Base-by-base conservation (phyloP, 2,113 vertebrate genomes). In the Calcarius ornatus region DNA sequence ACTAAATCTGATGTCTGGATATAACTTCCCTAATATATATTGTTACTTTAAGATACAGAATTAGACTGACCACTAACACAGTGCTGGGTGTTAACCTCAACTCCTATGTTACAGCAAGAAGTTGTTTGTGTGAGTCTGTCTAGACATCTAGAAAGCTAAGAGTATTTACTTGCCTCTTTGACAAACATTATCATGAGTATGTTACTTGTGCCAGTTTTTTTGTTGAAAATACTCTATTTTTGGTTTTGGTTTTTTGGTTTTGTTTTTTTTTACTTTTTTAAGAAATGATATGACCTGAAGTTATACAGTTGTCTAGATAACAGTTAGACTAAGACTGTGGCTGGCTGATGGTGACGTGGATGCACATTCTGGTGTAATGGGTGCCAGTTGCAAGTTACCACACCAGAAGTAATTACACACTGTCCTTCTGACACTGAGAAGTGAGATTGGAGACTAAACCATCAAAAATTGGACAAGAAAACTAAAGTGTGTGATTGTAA, bases 111-210 rank as follows among this genome's bases (percentile, higher is more conserved):
- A 89, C 94, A 88, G 57, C 83, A 94, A 95, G 85, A 97, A 80
- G 94, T 95, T 97, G 90, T 97, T 96, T 72, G 24, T 96, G 35
- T 92, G 82, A 96, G 86, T 95, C 89, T 96, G 96, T 97, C 96
- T 97, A 80, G 98, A 98, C 98, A 97, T 91, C 56, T 97, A 97
- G 96, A 96, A 97, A 97, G 96, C 94, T 98, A 97, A 97, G 96
- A 97, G 90, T 97, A 97, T 97, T 96, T 97, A 96, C 94, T 96
- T 97, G 97, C 96, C 95, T 98, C 97, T 97, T 92, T 91, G 90
- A 97, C 95, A 93, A 95, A 93, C 59, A 54, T 97, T 97, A 97
- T 97, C 92, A 81, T n/a, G 86, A 97, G 72, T 85, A 94, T 92
- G 94, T 97, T 97, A 96, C 78, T 97, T 97, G 95, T 98, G 97